Conservation (phyloP, 2,797 vertebrate species). For the Urocyon cinereoargenteus region DNA sequence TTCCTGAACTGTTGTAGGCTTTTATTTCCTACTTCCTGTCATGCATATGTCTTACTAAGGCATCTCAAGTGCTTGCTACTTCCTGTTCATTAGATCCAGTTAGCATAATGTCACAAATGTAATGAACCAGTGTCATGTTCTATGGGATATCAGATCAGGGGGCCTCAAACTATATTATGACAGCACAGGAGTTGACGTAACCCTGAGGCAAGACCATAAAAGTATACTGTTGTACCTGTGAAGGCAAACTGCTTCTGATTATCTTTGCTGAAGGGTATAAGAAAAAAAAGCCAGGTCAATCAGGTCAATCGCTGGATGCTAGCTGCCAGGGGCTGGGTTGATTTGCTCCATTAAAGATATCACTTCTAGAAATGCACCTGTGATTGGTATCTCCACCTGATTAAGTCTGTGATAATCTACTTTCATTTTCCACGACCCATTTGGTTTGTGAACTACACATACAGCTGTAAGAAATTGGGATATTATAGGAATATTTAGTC, state of each 20-base stretch:
- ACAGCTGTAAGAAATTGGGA: conserved; percentile 19
- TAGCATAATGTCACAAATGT: background rate
- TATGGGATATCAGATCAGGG: background rate
- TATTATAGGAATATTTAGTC: conserved; percentile 37
- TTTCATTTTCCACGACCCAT: conserved; percentile 58
- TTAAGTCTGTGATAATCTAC: conserved; percentile 46
- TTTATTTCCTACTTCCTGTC: background rate
- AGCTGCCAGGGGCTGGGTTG: background rate
- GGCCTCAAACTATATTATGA: background rate
- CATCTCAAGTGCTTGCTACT: background rate
- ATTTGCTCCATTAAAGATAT: conserved; percentile 27
- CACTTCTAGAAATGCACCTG: conserved; percentile 21
- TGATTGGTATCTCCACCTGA: conserved; percentile 36
- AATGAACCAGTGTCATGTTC: background rate
- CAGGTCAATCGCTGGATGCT: background rate
- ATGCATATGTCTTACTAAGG: background rate
- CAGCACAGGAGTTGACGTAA: background rate
- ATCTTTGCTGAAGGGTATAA: conserved; percentile 8
- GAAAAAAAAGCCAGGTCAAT: background rate
- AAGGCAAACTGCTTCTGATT: background rate
- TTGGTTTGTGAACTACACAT: conserved; percentile 55
- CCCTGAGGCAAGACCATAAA: background rate
- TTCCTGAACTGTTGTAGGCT: background rate
- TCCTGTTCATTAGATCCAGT: background rate
- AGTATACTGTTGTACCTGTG: background rate